Evolutionary conservation across 1,140 invertebrate species (phyloP).

Genomic region (Hormaphis cornu): DNA sequence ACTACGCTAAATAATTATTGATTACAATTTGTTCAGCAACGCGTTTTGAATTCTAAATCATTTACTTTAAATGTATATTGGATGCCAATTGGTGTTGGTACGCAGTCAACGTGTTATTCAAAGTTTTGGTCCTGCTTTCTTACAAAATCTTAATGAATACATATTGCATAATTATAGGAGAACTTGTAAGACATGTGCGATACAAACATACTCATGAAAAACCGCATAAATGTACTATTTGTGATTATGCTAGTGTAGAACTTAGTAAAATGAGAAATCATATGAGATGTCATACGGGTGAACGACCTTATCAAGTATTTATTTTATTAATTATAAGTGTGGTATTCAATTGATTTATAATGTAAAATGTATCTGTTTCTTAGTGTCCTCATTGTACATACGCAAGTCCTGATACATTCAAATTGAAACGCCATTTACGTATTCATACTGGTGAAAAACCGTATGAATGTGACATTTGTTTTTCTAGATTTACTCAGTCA

Average conservation of each 20-base stretch:
- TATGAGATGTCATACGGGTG: conserved; percentile 54
- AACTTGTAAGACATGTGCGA: conserved; percentile 35
- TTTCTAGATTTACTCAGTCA: conserved; percentile 87
- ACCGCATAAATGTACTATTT: conserved; percentile 55
- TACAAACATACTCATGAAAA: conserved; percentile 58
- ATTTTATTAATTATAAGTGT: neutral
- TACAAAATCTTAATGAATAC: neutral
- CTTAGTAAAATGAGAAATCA: conserved; percentile 57
- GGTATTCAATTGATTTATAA: neutral
- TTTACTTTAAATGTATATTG: too few relatives aligned
- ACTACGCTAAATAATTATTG: too few relatives aligned
- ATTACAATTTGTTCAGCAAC: too few relatives aligned
- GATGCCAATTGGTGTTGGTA: too few relatives aligned
- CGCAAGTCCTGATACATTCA: conserved; percentile 94
- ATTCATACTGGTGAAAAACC: conserved; percentile 93
- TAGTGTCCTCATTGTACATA: conserved; percentile 94
- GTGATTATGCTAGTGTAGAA: conserved; percentile 58
- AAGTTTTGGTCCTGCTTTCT: neutral
- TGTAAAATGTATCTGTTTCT: conserved; percentile 38
- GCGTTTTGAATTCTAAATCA: too few relatives aligned
- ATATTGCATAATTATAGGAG: conserved; percentile 30
- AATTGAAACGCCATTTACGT: conserved; percentile 86
- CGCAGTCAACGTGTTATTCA: too few relatives aligned
- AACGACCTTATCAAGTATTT: conserved; percentile 47
- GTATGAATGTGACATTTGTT: conserved; percentile 88